A percentile compares a stretch with the other conserved stretches of the same genome.
phyloP scores from a whole-genome alignment of 2,113 vertebrate species.

The Oryzias javanicus region DNA sequence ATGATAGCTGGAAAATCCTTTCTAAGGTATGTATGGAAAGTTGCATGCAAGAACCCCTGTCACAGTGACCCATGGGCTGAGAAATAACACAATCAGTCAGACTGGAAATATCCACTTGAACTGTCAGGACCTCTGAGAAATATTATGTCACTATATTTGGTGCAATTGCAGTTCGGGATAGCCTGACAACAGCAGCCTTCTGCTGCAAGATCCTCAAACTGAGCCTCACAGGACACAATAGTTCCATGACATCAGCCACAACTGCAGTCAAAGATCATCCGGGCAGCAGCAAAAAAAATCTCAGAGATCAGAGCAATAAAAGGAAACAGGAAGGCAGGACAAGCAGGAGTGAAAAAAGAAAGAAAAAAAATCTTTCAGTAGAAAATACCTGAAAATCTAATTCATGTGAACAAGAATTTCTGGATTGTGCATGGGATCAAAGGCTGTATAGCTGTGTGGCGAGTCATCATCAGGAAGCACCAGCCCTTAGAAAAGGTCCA shows the following conservation, averaged over 20 bases:
- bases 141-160: conserved; percentile 61
- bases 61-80: conserved; percentile 5
- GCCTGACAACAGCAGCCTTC: conserved; percentile 14
- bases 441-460: conserved; percentile 58
- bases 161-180: conserved; percentile 19
- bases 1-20: conserved; percentile 18
- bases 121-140: conserved; percentile 62
- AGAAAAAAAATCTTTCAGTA: conserved; percentile 14
- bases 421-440: conserved; percentile 64
- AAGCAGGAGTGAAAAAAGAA: not conserved
- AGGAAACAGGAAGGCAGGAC: not conserved
- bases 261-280: conserved; percentile 10
- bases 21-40: conserved; percentile 24
- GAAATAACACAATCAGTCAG: conserved; percentile 44
- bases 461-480: conserved; percentile 60
- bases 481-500: conserved; percentile 40
- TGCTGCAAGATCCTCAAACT: conserved; percentile 17
- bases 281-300: not conserved
- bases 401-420: conserved; percentile 54
- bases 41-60: conserved; percentile 25
- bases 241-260: conserved; percentile 28
- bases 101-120: conserved; percentile 58
- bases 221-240: conserved; percentile 17
- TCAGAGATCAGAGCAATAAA: not conserved
- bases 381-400: conserved; percentile 44